phyloP scores from a whole-genome alignment of 35 echinoderm and acorn worm genomes.

The Lytechinus variegatus region DNA sequence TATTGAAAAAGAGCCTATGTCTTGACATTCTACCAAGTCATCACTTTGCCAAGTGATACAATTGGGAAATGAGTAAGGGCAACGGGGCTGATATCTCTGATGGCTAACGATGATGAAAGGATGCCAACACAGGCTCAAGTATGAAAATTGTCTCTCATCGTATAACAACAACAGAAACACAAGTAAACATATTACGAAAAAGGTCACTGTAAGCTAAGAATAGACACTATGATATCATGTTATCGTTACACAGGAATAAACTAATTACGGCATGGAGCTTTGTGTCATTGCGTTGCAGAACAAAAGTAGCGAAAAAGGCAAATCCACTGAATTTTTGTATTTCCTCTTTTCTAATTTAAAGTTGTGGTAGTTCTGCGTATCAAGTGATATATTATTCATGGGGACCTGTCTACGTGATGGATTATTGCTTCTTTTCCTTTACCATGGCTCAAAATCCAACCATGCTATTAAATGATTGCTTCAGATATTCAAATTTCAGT shows the following conservation, averaged over 20 bases:
- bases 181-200: not conserved
- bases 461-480: not conserved
- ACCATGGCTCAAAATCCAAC: not conserved
- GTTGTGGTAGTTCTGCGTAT: not conserved
- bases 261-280: not conserved
- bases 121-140: not conserved
- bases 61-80: slow-evolving; percentile 9
- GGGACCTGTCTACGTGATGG: not conserved
- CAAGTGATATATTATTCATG: not conserved
- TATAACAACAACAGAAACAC: not conserved
- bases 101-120: not conserved
- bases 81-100: not conserved
- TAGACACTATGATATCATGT: not conserved
- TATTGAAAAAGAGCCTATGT: slow-evolving; percentile 12
- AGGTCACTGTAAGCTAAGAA: not conserved
- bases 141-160: not conserved
- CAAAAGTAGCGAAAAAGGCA: not conserved
- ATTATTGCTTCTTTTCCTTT: not conserved
- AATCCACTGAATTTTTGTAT: slow-evolving; percentile 5
- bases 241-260: not conserved
- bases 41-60: not conserved
- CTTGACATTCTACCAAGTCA: not conserved
- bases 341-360: slow-evolving; percentile 14
- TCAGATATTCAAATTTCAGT: not conserved
- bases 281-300: not conserved